phyloP scores from a whole-genome alignment of 2,113 vertebrate species.

The Pygoscelis adeliae region DNA sequence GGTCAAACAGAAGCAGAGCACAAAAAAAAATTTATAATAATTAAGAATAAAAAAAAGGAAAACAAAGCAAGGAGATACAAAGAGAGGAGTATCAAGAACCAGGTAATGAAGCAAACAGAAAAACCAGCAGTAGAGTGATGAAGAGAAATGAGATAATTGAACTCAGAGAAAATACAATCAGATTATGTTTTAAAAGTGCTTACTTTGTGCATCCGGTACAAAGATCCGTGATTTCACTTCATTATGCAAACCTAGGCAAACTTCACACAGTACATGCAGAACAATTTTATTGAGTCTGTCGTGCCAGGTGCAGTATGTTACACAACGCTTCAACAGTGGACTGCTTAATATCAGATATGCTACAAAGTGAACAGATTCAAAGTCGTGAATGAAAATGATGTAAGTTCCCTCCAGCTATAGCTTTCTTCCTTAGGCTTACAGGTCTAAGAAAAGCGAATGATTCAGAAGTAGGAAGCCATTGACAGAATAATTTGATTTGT shows the following conservation, averaged over 20 bases:
- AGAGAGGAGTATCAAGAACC: not conserved
- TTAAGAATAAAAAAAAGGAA: not conserved
- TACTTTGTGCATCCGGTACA: not conserved
- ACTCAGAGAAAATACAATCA: not conserved
- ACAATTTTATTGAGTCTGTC: not conserved
- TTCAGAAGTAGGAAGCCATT: not conserved
- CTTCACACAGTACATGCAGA: not conserved
- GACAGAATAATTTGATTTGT: not conserved
- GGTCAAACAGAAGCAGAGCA: not conserved
- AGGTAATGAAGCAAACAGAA: not conserved
- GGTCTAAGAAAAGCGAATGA: not conserved
- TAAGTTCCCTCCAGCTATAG: not conserved
- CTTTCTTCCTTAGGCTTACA: not conserved
- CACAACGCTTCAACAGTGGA: not conserved
- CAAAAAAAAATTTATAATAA: not conserved
- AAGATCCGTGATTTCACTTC: not conserved
- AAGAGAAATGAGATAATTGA: not conserved
- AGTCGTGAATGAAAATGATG: not conserved
- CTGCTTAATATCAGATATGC: not conserved
- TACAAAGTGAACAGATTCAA: not conserved
- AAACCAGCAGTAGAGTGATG: not conserved
- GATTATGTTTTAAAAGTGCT: not conserved
- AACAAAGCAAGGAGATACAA: not conserved
- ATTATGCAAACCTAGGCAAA: not conserved
- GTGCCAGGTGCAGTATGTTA: not conserved